Conservation (phyloP, 2,797 vertebrate species). For the Rhyacichthys aspro region DNA sequence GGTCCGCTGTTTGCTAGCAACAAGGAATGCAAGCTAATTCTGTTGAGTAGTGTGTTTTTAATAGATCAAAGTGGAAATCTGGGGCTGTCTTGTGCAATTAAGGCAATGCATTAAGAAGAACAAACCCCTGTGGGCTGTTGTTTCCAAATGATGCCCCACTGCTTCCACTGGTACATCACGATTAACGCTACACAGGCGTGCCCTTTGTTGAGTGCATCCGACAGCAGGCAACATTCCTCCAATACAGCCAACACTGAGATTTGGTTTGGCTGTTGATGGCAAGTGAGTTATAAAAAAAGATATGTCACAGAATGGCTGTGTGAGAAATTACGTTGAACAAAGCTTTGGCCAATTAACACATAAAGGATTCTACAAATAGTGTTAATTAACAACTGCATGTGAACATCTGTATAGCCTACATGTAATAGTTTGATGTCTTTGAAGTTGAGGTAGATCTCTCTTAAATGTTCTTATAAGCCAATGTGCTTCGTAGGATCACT, state of each 20-base stretch:
- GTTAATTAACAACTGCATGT: neutral
- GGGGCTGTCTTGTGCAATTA: constrained; percentile 84
- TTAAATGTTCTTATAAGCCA: neutral
- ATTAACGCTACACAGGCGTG: constrained; percentile 76
- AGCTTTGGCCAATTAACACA: neutral
- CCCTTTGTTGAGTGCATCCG: constrained; percentile 73
- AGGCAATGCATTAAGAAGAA: constrained; percentile 82
- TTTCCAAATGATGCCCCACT: constrained; percentile 78
- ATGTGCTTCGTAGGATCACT: neutral
- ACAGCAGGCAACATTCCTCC: constrained; percentile 56
- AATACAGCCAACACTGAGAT: constrained; percentile 53
- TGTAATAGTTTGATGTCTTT: neutral
- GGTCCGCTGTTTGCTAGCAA: constrained; percentile 60
- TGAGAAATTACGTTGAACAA: neutral
- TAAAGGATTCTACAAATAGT: neutral
- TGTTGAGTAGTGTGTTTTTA: constrained; percentile 78
- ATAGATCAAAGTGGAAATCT: constrained; percentile 83
- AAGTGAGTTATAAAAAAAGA: constrained; percentile 38
- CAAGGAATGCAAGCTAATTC: constrained; percentile 74
- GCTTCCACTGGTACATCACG: constrained; percentile 75
- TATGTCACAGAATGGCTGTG: neutral
- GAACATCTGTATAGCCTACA: neutral
- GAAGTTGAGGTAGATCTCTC: neutral
- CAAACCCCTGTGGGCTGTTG: constrained; percentile 81
- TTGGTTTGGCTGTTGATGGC: constrained; percentile 62